Conservation (phyloP, 2,888 invertebrate species). For the Rapana venosa region DNA sequence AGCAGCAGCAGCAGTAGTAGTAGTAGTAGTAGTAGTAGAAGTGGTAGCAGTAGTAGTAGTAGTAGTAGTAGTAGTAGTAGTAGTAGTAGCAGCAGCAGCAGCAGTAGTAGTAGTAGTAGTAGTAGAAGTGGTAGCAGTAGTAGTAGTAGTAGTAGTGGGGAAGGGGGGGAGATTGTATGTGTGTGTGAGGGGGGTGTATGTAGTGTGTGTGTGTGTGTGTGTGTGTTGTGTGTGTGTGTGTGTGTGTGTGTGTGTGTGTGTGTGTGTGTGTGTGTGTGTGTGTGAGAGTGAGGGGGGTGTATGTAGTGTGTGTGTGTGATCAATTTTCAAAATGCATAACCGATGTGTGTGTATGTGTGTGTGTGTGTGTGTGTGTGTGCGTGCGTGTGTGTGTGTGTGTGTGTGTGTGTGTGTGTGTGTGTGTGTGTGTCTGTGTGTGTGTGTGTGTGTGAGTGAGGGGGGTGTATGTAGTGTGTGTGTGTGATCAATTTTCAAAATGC, state of each 20-base stretch:
- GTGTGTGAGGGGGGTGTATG: not conserved
- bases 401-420: not conserved
- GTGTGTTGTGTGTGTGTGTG: not conserved
- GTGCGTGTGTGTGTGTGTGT: not conserved
- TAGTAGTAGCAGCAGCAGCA: too few species aligned
- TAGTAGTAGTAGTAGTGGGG: not conserved
- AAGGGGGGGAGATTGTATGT: not conserved
- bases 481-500: too few species aligned
- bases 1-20: too few species aligned
- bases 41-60: too few species aligned
- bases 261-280: not conserved
- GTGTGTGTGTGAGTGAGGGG: too few species aligned
- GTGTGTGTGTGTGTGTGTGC: not conserved
- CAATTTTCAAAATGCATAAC: not conserved
- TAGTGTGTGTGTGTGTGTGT: not conserved
- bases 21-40: not conserved
- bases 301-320: not conserved
- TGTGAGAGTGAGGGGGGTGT: not conserved
- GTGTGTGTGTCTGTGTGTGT: too few species aligned
- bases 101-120: not conserved
- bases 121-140: not conserved
- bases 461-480: too few species aligned
- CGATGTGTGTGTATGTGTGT: not conserved
- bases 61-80: not conserved
- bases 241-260: constrained; percentile 1